These are phyloP conservation scores for Polyodon spathula DNA, from an alignment of 2,113 vertebrate genomes.

Conservation along the genomic window DNA sequence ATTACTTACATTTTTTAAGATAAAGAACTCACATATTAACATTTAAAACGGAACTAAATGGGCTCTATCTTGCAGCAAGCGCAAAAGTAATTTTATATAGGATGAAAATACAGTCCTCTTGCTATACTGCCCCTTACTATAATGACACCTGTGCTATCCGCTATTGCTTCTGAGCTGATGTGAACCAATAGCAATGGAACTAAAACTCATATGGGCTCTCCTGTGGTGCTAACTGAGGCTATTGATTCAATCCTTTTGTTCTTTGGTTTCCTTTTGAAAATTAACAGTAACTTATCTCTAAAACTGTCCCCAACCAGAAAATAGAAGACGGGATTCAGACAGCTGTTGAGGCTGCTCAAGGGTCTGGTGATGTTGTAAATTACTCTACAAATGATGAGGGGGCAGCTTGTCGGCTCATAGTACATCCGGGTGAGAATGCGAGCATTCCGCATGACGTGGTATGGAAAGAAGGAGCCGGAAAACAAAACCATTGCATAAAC, in stretches of 20 bases:
- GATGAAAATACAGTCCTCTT: too few species aligned
- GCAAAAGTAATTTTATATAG: too few species aligned
- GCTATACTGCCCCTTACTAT: too few species aligned
- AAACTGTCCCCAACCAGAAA: conserved; percentile 16
- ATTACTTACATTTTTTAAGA: too few species aligned
- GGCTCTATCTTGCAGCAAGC: too few species aligned
- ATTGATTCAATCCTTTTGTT: not conserved
- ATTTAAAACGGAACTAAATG: too few species aligned
- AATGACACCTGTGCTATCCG: too few species aligned
- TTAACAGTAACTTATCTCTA: conserved; percentile 4
- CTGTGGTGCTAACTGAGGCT: not conserved
- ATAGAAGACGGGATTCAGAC: conserved; percentile 16
- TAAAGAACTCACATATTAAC: too few species aligned
- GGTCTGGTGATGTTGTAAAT: conserved; percentile 8
- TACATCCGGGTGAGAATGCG: conserved; percentile 8
- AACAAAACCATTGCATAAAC: conserved; percentile 7
- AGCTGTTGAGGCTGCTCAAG: conserved; percentile 7
- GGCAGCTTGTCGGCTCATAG: not conserved
- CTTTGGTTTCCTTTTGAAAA: not conserved
- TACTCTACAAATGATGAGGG: not conserved
- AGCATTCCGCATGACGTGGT: conserved; percentile 13
- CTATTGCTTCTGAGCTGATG: too few species aligned
- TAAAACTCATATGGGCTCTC: not conserved
- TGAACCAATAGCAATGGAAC: too few species aligned
- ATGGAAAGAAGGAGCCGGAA: conserved; percentile 7